Conservation (phyloP, 2,113 vertebrate species). For the Chitala chitala region DNA sequence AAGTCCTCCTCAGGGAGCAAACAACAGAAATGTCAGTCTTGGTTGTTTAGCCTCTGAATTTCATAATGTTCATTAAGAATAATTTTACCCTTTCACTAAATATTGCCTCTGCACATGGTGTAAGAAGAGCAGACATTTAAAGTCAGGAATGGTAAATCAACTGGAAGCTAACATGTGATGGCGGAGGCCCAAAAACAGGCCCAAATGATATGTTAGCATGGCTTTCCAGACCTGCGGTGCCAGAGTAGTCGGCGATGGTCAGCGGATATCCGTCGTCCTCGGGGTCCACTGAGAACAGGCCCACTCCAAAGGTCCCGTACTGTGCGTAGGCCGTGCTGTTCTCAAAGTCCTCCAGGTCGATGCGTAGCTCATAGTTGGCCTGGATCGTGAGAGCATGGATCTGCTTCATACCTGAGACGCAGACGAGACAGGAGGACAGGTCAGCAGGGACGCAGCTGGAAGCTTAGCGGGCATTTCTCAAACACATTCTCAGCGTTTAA, state of each 20-base stretch:
- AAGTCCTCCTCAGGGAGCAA: too few relatives aligned
- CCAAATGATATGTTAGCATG: not conserved
- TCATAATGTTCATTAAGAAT: too few relatives aligned
- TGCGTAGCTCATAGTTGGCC: constrained; percentile 83
- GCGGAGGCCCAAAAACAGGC: too few relatives aligned
- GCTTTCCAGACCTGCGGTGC: constrained; percentile 76
- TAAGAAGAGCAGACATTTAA: too few relatives aligned
- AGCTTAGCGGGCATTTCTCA: not conserved
- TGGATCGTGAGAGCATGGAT: constrained; percentile 86
- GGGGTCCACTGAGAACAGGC: constrained; percentile 89
- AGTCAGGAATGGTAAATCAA: too few relatives aligned
- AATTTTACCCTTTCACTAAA: too few relatives aligned
- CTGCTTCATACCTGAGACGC: constrained; percentile 73
- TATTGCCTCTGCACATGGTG: too few relatives aligned
- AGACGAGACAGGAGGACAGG: constrained; percentile 16
- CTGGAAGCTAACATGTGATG: too few relatives aligned
- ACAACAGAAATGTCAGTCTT: too few relatives aligned
- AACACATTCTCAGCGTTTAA: not conserved
- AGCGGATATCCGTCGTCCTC: constrained; percentile 92
- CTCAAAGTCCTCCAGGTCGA: constrained; percentile 92
- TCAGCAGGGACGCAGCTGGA: not conserved
- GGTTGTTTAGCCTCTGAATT: too few relatives aligned
- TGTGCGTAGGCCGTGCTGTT: constrained; percentile 85
- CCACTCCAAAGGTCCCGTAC: constrained; percentile 84
- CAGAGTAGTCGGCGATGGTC: constrained; percentile 80